Percentiles rank a stretch among this genome's conserved stretches.
Evolutionary conservation across 1,140 invertebrate species (phyloP).

Genomic region (Camponotus floridanus): DNA sequence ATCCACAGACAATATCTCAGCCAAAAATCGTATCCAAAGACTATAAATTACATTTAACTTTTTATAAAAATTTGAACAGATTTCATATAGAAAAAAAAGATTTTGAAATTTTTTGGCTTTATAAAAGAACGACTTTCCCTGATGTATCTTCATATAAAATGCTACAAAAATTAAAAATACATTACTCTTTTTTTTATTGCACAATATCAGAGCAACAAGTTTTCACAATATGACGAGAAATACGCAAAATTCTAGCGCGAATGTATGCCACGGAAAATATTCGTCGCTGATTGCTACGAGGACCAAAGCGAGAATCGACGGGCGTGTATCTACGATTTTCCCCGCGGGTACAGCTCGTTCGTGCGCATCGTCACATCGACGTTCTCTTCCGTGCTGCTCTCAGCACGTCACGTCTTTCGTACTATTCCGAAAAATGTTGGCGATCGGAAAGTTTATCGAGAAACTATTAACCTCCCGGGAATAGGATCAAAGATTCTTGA

Average conservation of each 20-base stretch:
- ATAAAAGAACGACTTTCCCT: neutral
- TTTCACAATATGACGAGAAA: constrained; percentile 16
- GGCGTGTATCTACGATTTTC: neutral
- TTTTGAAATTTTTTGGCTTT: neutral
- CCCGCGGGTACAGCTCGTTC: constrained; percentile 20
- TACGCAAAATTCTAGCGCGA: neutral
- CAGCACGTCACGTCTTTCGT: constrained; percentile 68
- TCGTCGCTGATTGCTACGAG: constrained; percentile 24
- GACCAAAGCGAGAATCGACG: constrained; percentile 2
- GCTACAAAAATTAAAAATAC: too few relatives aligned
- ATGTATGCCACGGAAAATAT: constrained; percentile 13
- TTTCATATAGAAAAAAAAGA: too few relatives aligned
- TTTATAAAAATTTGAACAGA: neutral
- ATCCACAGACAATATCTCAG: neutral
- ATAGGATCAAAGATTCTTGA: constrained; percentile 45
- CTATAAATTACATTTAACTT: neutral
- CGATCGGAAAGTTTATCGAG: constrained; percentile 57
- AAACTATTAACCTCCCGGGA: constrained; percentile 55
- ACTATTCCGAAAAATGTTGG: constrained; percentile 56
- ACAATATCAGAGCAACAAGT: constrained; percentile 8
- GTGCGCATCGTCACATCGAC: constrained; percentile 40
- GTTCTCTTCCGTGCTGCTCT: constrained; percentile 55
- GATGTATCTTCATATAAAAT: neutral
- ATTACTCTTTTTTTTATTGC: constrained; percentile 3
- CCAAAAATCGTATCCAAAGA: neutral